A percentile compares a stretch with the other conserved stretches of the same genome.
These are phyloP conservation scores for Thecocarcelia acutangulata DNA, from an alignment of 2,888 invertebrate species.

Conservation along the genomic window DNA sequence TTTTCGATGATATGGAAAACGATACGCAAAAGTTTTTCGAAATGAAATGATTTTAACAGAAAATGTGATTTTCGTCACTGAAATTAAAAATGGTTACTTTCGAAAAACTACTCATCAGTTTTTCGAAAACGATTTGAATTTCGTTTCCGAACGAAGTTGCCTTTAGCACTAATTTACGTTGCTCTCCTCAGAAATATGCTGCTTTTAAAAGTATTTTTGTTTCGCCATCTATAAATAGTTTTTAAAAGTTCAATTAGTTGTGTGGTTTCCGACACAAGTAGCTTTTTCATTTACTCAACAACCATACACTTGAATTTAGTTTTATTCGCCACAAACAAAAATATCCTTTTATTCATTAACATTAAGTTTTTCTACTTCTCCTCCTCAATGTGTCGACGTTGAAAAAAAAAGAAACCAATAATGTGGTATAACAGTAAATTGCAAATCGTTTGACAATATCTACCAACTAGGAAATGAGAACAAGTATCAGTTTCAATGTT, in stretches of 20 bases:
- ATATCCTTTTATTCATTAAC: slow-evolving; percentile 67
- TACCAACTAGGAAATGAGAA: no score
- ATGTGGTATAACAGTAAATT: slow-evolving; percentile 64
- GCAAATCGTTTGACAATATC: slow-evolving; percentile 14
- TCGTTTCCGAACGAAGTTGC: no score
- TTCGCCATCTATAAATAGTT: neutral
- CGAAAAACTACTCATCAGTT: no score
- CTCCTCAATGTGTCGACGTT: neutral
- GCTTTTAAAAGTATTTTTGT: neutral
- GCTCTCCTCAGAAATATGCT: neutral
- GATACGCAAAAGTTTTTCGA: no score
- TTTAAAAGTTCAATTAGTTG: slow-evolving; percentile 37
- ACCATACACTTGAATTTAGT: slow-evolving; percentile 12
- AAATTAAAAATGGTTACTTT: no score
- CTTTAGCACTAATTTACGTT: no score
- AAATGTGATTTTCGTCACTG: no score
- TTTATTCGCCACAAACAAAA: slow-evolving; percentile 1
- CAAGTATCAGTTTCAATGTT: no score
- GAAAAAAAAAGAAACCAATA: slow-evolving; percentile 50
- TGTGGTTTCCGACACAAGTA: neutral
- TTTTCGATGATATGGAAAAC: no score
- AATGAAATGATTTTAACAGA: no score
- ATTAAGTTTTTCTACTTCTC: slow-evolving; percentile 7
- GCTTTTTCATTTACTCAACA: slow-evolving; percentile 2
- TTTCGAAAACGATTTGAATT: no score